A percentile compares a stretch with the other conserved stretches of the same genome.
phyloP scores from a whole-genome alignment of 2,113 vertebrate species.

The Rynchops niger region DNA sequence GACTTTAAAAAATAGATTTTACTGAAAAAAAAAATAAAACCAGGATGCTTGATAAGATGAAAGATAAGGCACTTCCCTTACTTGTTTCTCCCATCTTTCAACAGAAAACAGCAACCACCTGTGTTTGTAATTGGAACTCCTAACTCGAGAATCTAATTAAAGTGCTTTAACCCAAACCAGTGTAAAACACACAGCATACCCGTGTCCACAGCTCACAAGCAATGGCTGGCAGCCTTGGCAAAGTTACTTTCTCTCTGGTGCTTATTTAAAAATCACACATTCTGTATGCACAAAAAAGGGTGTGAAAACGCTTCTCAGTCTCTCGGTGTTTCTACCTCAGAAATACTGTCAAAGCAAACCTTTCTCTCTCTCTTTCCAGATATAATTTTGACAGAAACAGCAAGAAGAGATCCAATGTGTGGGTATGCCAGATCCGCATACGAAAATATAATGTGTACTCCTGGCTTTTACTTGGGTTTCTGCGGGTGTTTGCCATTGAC shows the following conservation, averaged over 20 bases:
- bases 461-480: not conserved
- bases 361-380: not conserved
- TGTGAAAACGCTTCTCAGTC: conserved; percentile 10
- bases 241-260: not conserved
- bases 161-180: not conserved
- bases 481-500: not conserved
- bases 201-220: not conserved
- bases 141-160: not conserved
- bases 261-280: conserved; percentile 30
- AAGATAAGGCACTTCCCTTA: not conserved
- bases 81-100: not conserved
- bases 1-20: not conserved
- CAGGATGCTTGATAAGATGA: not conserved
- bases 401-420: not conserved
- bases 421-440: not conserved
- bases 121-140: not conserved
- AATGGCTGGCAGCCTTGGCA: not conserved
- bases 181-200: not conserved
- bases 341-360: conserved; percentile 22
- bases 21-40: not conserved
- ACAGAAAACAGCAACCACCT: not conserved
- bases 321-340: conserved; percentile 7
- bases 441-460: not conserved
- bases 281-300: not conserved
- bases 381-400: not conserved